Evolutionary conservation across 1,140 invertebrate species (phyloP), one percentile per base, ranked within the genome.

Genomic region (Cotesia vestalis): DNA sequence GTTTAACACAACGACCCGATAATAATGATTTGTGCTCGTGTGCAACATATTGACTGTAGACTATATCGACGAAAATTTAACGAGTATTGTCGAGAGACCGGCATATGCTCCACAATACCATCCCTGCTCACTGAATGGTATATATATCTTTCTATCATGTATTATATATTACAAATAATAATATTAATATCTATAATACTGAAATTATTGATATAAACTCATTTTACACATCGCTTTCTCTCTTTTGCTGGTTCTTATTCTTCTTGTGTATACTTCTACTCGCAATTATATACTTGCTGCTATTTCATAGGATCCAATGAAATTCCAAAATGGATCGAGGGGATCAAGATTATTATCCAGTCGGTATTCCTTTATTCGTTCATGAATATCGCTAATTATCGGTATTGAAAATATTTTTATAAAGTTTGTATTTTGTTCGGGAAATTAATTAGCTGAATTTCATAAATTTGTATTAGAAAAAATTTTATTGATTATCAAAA

Each of bases 1-100:
- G 63, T 67, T 66, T 71, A 72, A 36, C 35, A 17, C 35, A 46
- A 67, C 73, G 72, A 72, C 71, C 73, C 76, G 75, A 76, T 78
- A 81, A 80, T 80, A 80, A 80, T 80, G 78, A 80, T 80, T 73
- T 46, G 40, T 46, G 40, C 11, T 46, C 40, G 0, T 46, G 5
- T 40, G 9, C 9, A 40, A 40, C 9, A 40, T 46, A 46, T 46
- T 27, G 27, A 27, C 40, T 46, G 11, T 46, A 3, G 40, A 46
- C 27, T 27, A 27, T 46, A 46, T 72, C 69, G 60, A 17, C 60
- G 62, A 75, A 75, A 77, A 73, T 75, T 72, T 72, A 75, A 71
- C 71, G 68, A 71, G 71, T 71, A 71, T 40, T 60, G 67, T 71
- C 38, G 72, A 46, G 40, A 46, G 40, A 46, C 40, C 11, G 11